A percentile compares a stretch with the other conserved stretches of the same genome.
phyloP scores from a whole-genome alignment of 2,888 invertebrate species.

The Amblyteles armatorius region DNA sequence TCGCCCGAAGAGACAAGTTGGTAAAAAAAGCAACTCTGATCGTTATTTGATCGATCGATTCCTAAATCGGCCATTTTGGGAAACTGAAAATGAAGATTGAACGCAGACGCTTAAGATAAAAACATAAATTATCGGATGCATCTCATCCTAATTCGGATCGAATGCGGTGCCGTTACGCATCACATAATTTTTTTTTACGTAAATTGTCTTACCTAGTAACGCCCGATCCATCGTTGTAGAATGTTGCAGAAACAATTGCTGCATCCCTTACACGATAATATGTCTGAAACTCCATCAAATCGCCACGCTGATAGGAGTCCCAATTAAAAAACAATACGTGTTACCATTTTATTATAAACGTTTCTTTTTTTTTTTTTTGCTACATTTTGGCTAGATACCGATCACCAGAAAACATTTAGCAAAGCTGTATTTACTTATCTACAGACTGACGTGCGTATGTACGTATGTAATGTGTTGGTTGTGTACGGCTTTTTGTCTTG shows the following conservation, averaged over 20 bases:
- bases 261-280: background rate
- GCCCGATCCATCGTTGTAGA: background rate
- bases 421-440: slow-evolving; percentile 84
- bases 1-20: background rate
- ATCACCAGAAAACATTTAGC: slow-evolving; percentile 84
- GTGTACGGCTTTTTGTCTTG: slow-evolving; percentile 65
- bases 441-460: slow-evolving; percentile 78
- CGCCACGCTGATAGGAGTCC: slow-evolving; percentile 65
- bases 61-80: background rate
- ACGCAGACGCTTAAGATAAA: background rate
- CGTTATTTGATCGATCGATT: background rate
- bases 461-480: slow-evolving; percentile 67
- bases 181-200: background rate
- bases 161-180: background rate
- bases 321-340: slow-evolving; percentile 82
- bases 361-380: slow-evolving; percentile 76
- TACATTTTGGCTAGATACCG: slow-evolving; percentile 84
- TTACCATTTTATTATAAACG: slow-evolving; percentile 84
- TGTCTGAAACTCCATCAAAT: background rate
- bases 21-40: background rate
- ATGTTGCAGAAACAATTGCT: background rate
- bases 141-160: background rate
- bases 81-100: background rate
- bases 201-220: background rate
- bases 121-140: background rate